Evolutionary conservation across 2,797 vertebrate genomes (phyloP).

Genomic region (Coracias cyanogaster): DNA sequence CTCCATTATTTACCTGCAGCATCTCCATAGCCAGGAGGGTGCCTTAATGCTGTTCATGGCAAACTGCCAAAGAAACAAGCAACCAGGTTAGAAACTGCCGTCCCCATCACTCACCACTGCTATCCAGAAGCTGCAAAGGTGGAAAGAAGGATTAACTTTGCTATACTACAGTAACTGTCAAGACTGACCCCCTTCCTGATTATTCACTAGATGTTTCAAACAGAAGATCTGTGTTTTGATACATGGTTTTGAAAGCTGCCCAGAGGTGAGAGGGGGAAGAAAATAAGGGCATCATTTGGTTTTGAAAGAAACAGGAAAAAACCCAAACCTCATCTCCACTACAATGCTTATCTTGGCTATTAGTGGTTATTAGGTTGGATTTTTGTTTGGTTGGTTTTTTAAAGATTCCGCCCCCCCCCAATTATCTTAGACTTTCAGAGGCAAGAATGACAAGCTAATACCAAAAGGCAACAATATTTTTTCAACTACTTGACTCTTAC

Average conservation of each 20-base stretch:
- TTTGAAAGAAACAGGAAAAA: not conserved
- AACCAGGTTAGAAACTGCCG: not conserved
- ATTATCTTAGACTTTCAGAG: too few relatives aligned
- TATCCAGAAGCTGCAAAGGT: not conserved
- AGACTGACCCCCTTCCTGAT: not conserved
- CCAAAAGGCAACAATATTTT: not conserved
- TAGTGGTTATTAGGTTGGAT: not conserved
- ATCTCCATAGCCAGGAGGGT: not conserved
- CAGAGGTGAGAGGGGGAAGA: too few relatives aligned
- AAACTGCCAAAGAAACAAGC: not conserved
- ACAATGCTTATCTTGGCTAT: not conserved
- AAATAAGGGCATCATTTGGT: not conserved
- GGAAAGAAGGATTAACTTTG: not conserved
- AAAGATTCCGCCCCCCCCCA: not conserved
- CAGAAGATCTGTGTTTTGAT: not conserved
- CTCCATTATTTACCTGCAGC: slow-evolving; percentile 44
- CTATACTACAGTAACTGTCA: not conserved
- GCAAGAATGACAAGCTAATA: too few relatives aligned
- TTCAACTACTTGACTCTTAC: not conserved
- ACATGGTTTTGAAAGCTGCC: not conserved
- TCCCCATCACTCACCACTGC: not conserved
- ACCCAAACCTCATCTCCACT: not conserved
- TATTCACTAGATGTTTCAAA: not conserved
- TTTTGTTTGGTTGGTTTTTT: not conserved
- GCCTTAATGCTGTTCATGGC: not conserved